phyloP scores from a whole-genome alignment of 2,113 vertebrate genomes.

The Eulacestoma nigropectus region DNA sequence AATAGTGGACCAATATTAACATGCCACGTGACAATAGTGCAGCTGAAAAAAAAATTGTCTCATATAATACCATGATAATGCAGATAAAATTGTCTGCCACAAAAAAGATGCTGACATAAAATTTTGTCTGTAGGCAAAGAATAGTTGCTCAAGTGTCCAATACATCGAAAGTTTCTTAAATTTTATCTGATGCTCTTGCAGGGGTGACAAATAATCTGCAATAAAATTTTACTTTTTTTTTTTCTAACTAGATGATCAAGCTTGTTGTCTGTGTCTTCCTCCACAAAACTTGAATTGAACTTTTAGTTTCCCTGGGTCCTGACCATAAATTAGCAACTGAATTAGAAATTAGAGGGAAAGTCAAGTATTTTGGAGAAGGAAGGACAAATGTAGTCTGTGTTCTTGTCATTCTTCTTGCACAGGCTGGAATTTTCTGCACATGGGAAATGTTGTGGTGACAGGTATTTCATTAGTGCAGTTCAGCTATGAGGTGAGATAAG shows the following conservation, averaged over 20 bases:
- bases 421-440: not conserved
- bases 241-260: not conserved
- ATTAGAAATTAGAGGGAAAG: not conserved
- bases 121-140: not conserved
- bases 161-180: not conserved
- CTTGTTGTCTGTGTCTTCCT: not conserved
- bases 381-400: not conserved
- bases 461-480: not conserved
- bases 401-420: not conserved
- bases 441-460: not conserved
- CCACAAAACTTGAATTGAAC: not conserved
- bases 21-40: fast-evolving
- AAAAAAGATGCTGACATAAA: not conserved
- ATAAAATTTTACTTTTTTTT: not conserved
- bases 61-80: not conserved
- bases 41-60: not conserved
- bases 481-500: not conserved
- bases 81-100: not conserved
- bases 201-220: not conserved
- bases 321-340: not conserved
- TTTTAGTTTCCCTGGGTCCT: not conserved
- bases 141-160: not conserved
- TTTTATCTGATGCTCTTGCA: not conserved
- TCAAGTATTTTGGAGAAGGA: not conserved
- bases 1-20: not conserved